Evolutionary conservation across 2,113 vertebrate species (phyloP).

Genomic region (Athene noctua): DNA sequence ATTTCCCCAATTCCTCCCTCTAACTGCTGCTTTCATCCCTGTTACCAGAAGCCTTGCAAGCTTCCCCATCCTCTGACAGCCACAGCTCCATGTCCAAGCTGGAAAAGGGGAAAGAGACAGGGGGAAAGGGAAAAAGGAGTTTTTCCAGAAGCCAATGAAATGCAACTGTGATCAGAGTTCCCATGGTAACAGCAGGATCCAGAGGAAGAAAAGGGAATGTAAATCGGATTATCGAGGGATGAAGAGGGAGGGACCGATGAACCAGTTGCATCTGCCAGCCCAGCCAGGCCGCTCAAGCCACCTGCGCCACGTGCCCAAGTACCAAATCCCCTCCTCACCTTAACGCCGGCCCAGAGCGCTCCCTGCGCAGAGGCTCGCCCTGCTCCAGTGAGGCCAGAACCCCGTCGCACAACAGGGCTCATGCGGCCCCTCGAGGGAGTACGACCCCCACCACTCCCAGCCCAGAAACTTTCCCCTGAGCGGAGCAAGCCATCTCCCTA

Average conservation of each 20-base stretch:
- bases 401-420: not conserved
- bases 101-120: not conserved
- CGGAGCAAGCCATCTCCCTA: not conserved
- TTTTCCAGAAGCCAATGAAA: constrained; percentile 67
- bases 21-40: not conserved
- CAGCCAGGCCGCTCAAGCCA: not conserved
- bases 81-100: not conserved
- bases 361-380: not conserved
- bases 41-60: not conserved
- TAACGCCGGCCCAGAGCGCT: not conserved
- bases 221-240: constrained; percentile 80
- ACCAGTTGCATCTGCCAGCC: not conserved
- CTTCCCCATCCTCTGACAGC: not conserved
- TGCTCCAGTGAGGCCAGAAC: accelerated
- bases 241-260: not conserved
- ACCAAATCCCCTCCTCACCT: not conserved
- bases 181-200: constrained; percentile 91
- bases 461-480: not conserved
- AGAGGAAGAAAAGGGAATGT: constrained; percentile 83
- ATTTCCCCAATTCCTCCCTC: not conserved
- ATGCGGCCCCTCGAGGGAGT: not conserved
- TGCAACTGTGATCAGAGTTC: constrained; percentile 86
- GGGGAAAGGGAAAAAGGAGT: not conserved
- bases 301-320: not conserved
- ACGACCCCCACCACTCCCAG: not conserved